Evolutionary conservation across 2,888 invertebrate genomes (phyloP), one percentile per base, ranked within the genome.

Genomic region (Caenorhabditis wallacei): DNA sequence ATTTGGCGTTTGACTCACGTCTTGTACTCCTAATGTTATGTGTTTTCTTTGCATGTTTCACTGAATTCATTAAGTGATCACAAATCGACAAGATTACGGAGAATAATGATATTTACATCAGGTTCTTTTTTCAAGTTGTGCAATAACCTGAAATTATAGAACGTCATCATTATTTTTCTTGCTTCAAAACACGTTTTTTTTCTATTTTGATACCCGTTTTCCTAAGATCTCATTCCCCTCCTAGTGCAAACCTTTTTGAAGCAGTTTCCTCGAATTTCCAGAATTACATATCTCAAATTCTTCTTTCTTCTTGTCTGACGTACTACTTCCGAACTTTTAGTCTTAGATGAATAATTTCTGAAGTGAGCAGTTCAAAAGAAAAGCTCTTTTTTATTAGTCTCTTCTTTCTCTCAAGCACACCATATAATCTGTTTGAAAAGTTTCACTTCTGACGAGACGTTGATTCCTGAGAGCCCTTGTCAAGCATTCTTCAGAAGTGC

Each of bases 401-500:
- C 18, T 18, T 40, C 35, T 20, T 35, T 37, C 20, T 37, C 26
- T 35, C 7, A 69, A 26, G 8, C 24, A 22, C 24, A 43, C 40
- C 13, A 54, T 56, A 69, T 56, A 69, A 56, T 54, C 54, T 40
- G 66, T 53, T 53, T 53, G 72, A 24, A 11, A 61, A 37, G 59
- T 61, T 57, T 57, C 59, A 48, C 56, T 69, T 69, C 46, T 43
- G 37, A 59, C 22, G 51, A 61, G 22, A 71, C 70, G 54, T 64
- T 57, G 66, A 75, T 37, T 75, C 74, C n/a, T 56, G 74, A 66
- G 30, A 57, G 51, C n/a, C 30, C 20, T 66, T 37, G 66, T 75
- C 75, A 66, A 75, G 66, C 48, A 56, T 66, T 57, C 64, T 74
- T 74, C 61, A 48, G 64, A 74, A 40, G 20, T 54, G 63, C 54